These are phyloP conservation scores for Halocynthia aurantium DNA, from an alignment of 23 tunicate genomes.

Conservation along the genomic window DNA sequence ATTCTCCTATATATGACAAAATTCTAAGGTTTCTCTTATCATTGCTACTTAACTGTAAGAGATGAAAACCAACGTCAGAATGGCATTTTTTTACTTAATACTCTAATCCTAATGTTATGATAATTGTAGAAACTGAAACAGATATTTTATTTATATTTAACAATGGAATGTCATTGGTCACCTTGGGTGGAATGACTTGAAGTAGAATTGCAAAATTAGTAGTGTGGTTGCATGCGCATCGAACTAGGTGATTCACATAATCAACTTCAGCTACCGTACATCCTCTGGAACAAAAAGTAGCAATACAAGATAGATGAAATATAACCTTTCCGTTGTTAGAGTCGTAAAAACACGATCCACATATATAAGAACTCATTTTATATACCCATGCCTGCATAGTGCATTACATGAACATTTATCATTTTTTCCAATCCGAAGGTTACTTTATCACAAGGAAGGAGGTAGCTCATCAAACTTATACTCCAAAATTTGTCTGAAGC, in stretches of 20 bases:
- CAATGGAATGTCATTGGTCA: conserved; percentile 20
- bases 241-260: conserved; percentile 6
- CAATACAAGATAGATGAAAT: not conserved
- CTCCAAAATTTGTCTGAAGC: too few relatives aligned
- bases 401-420: too few relatives aligned
- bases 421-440: too few relatives aligned
- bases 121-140: not conserved
- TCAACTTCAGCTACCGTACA: conserved; percentile 29
- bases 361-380: too few relatives aligned
- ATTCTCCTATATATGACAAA: conserved; percentile 67
- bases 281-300: conserved; percentile 30
- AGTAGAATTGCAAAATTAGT: conserved; percentile 86
- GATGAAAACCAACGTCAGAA: too few relatives aligned
- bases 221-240: conserved; percentile 75
- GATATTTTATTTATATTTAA: not conserved
- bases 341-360: too few relatives aligned
- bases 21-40: conserved; percentile 31
- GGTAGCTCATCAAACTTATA: not conserved
- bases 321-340: too few relatives aligned
- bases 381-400: too few relatives aligned
- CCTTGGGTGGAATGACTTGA: conserved; percentile 68
- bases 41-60: conserved; percentile 25
- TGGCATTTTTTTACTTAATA: too few relatives aligned
- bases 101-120: too few relatives aligned
- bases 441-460: not conserved